phyloP scores from a whole-genome alignment of 2,888 invertebrate species.

The Ophion costatus region DNA sequence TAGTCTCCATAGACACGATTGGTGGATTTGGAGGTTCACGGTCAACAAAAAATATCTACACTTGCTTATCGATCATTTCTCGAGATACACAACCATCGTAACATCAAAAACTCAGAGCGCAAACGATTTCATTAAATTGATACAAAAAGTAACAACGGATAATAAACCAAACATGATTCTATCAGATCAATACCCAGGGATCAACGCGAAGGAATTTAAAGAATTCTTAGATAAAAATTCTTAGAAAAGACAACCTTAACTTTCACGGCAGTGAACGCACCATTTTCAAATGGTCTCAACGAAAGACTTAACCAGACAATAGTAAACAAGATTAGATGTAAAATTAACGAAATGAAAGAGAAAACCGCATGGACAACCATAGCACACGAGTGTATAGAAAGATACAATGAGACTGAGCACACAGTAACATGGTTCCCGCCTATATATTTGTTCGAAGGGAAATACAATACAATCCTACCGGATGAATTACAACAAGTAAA shows the following conservation, averaged over 20 bases:
- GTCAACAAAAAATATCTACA: slow-evolving; percentile 73
- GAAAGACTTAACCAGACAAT: slow-evolving; percentile 64
- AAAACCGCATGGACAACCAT: slow-evolving; percentile 71
- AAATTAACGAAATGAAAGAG: slow-evolving; percentile 66
- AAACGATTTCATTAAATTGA: slow-evolving; percentile 70
- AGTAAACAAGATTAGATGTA: slow-evolving; percentile 73
- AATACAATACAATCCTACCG: slow-evolving; percentile 57
- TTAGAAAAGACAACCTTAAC: slow-evolving; percentile 67
- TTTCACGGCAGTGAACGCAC: slow-evolving; percentile 73
- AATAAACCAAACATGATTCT: slow-evolving; percentile 64
- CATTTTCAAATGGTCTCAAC: not conserved
- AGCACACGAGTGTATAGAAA: slow-evolving; percentile 69
- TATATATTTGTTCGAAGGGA: slow-evolving; percentile 69
- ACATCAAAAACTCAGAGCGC: slow-evolving; percentile 70
- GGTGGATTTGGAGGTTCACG: slow-evolving; percentile 72
- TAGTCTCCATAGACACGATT: slow-evolving; percentile 73
- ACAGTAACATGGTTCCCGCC: slow-evolving; percentile 69
- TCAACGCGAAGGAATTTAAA: slow-evolving; percentile 70
- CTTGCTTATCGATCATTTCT: slow-evolving; percentile 70
- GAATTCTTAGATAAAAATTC: slow-evolving; percentile 64
- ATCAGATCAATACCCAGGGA: slow-evolving; percentile 72
- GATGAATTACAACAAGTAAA: slow-evolving; percentile 63
- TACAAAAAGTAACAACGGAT: slow-evolving; percentile 46
- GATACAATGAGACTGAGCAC: slow-evolving; percentile 72
- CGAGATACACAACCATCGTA: slow-evolving; percentile 69